A percentile compares a stretch with the other conserved stretches of the same genome.
phyloP scores from a whole-genome alignment of 2,113 vertebrate species.

The Neotoma lepida region DNA sequence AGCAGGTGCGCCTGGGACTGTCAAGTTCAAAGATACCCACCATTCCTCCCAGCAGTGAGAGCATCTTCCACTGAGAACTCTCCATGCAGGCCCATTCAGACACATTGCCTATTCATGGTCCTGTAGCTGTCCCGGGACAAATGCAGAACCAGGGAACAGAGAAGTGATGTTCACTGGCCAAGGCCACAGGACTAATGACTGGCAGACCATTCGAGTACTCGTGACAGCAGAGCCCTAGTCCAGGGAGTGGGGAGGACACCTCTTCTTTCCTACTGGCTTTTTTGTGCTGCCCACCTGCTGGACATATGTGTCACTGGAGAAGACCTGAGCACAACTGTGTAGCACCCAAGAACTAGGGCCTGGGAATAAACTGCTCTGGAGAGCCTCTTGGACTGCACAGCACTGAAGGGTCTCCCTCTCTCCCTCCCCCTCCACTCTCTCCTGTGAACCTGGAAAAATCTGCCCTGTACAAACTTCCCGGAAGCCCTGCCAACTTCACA shows the following conservation, averaged over 20 bases:
- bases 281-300: background rate
- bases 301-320: fast-evolving
- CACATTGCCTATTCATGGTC: fast-evolving
- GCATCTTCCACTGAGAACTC: background rate
- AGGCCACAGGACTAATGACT: background rate
- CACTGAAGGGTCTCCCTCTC: background rate
- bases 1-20: fast-evolving
- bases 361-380: fast-evolving
- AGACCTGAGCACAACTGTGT: fast-evolving
- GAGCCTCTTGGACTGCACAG: background rate
- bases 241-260: fast-evolving
- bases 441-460: background rate
- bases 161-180: background rate
- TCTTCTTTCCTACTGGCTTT: background rate
- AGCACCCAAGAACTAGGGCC: background rate
- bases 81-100: fast-evolving
- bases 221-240: background rate
- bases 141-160: background rate
- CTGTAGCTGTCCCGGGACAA: fast-evolving
- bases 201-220: background rate
- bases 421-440: background rate
- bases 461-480: background rate
- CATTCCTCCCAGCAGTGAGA: background rate
- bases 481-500: no score
- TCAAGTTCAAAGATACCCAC: background rate